Percentiles rank a stretch among this genome's conserved stretches.
Evolutionary conservation across 2,797 vertebrate genomes (phyloP).

Genomic region (Pogoniulus pusillus): DNA sequence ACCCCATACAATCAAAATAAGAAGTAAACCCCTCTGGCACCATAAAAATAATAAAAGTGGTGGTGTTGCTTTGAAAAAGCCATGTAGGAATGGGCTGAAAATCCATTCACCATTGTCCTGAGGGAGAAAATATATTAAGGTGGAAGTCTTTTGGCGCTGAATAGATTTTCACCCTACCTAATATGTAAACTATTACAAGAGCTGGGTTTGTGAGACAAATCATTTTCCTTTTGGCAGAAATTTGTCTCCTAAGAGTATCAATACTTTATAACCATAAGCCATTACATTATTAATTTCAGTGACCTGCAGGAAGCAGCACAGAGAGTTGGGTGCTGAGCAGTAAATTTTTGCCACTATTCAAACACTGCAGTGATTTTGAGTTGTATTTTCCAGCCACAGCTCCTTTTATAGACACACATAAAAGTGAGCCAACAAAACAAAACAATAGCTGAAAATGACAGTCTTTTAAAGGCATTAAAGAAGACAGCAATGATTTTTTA

Average conservation of each 20-base stretch:
- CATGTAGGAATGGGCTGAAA: not conserved
- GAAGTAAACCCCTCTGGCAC: not conserved
- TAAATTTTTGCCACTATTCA: conserved; percentile 28
- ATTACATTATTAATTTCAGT: conserved; percentile 61
- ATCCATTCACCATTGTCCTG: not conserved
- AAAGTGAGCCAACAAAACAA: not conserved
- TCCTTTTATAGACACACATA: not conserved
- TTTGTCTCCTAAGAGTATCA: conserved; percentile 49
- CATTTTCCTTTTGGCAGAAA: conserved; percentile 8
- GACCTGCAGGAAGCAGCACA: conserved; percentile 4
- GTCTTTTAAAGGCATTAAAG: not conserved
- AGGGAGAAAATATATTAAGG: conserved; percentile 18
- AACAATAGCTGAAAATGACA: not conserved
- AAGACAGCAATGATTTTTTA: not conserved
- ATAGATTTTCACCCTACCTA: not conserved
- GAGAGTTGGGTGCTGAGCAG: not conserved
- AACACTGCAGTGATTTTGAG: not conserved
- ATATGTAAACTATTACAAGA: not conserved
- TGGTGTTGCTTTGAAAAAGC: not conserved
- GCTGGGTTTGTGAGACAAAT: conserved; percentile 25
- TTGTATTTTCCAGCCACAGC: not conserved
- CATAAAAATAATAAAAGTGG: not conserved
- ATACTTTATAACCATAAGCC: conserved; percentile 54
- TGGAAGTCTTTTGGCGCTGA: not conserved
- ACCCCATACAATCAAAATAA: not conserved